Percentiles rank a stretch among this genome's conserved stretches.
These are phyloP conservation scores for Threskiornis aethiopicus DNA, from an alignment of 2,797 vertebrate species.

Conservation along the genomic window DNA sequence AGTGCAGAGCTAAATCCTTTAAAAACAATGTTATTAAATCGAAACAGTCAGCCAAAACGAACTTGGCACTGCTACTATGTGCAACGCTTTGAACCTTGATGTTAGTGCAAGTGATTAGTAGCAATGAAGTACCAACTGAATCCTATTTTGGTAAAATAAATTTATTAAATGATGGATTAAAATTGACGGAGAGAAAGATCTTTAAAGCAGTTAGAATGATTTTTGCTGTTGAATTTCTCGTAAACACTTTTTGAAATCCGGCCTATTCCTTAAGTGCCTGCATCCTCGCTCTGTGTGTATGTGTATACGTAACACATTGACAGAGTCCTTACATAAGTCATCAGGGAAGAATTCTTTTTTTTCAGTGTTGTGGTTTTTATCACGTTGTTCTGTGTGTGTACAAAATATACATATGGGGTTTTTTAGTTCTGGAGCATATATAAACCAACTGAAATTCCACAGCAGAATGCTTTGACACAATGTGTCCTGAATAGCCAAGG, in stretches of 20 bases:
- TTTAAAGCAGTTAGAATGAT: not conserved
- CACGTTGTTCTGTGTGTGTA: not conserved
- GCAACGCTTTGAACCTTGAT: not conserved
- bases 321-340: not conserved
- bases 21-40: not conserved
- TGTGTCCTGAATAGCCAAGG: conserved; percentile 66
- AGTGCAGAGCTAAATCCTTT: not conserved
- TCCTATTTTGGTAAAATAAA: not conserved
- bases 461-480: conserved; percentile 19
- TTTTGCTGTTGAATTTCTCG: not conserved
- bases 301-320: not conserved
- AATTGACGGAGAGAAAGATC: not conserved
- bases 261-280: not conserved
- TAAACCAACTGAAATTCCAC: not conserved
- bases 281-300: not conserved
- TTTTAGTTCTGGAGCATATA: not conserved
- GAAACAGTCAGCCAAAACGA: not conserved
- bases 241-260: not conserved
- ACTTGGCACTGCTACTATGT: not conserved
- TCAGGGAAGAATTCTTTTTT: not conserved
- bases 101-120: not conserved
- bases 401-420: not conserved
- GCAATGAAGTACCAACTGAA: not conserved
- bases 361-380: not conserved
- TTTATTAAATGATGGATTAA: not conserved